These are phyloP conservation scores for Parnassius mnemosyne DNA, from an alignment of 2,888 invertebrate genomes.

Conservation along the genomic window DNA sequence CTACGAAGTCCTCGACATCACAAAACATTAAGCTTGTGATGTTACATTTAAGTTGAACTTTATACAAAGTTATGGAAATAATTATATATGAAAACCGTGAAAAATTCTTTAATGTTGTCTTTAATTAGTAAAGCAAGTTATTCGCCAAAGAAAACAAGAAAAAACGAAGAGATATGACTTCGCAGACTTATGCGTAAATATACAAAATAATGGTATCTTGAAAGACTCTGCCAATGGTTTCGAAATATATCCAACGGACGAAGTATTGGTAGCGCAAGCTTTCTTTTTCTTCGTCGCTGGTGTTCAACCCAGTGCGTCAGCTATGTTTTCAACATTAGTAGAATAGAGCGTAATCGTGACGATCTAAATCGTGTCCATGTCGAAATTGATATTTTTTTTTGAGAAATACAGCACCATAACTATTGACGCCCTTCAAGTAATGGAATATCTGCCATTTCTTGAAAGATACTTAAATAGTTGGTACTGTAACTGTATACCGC, in stretches of 20 bases:
- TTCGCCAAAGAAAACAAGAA: slow-evolving; percentile 30
- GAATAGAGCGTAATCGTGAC: slow-evolving; percentile 53
- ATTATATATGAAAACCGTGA: slow-evolving; percentile 29
- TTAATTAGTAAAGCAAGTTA: slow-evolving; percentile 34
- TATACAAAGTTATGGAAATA: slow-evolving; percentile 30
- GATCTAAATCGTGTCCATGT: slow-evolving; percentile 46
- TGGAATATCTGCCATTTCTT: slow-evolving; percentile 55
- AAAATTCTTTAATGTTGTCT: slow-evolving; percentile 34
- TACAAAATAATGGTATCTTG: too few relatives aligned
- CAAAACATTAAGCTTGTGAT: slow-evolving; percentile 39
- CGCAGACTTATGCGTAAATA: too few relatives aligned
- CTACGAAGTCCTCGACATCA: slow-evolving; percentile 23
- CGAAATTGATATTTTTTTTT: slow-evolving; percentile 51
- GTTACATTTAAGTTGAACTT: slow-evolving; percentile 26
- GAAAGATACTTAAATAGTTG: slow-evolving; percentile 52
- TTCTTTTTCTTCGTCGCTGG: slow-evolving; percentile 63
- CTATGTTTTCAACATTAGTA: slow-evolving; percentile 45
- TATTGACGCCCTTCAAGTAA: slow-evolving; percentile 43
- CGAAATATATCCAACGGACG: slow-evolving; percentile 56
- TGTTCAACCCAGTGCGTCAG: slow-evolving; percentile 55
- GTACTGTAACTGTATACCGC: slow-evolving; percentile 50
- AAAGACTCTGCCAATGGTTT: too few relatives aligned
- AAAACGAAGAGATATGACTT: slow-evolving; percentile 35
- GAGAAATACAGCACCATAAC: slow-evolving; percentile 41
- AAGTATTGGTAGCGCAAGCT: slow-evolving; percentile 51